Evolutionary conservation across 1,140 invertebrate genomes (phyloP).

Genomic region (Mercenaria mercenaria): DNA sequence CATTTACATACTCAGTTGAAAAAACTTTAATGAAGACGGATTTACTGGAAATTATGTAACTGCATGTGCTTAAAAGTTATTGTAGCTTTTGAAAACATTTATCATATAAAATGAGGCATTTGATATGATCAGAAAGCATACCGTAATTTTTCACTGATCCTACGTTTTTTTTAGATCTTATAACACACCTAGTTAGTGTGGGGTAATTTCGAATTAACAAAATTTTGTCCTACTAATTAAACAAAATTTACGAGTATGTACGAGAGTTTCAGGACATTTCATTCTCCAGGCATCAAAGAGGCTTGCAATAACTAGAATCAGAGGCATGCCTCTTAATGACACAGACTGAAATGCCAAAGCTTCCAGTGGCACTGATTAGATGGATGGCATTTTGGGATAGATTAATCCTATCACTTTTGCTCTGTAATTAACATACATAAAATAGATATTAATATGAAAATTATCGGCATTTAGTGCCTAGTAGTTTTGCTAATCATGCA

Average conservation of each 20-base stretch:
- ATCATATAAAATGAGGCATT: not conserved
- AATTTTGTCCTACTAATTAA: constrained; percentile 35
- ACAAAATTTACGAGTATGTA: constrained; percentile 19
- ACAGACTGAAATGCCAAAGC: constrained; percentile 55
- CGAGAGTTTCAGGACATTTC: constrained; percentile 1
- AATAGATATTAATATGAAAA: constrained; percentile 55
- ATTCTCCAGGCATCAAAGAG: constrained; percentile 13
- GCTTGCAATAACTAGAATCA: not conserved
- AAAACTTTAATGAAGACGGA: no score
- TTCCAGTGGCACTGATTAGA: constrained; percentile 13
- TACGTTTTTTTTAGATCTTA: not conserved
- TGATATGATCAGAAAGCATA: not conserved
- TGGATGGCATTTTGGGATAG: constrained; percentile 49
- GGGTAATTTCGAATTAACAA: constrained; percentile 6
- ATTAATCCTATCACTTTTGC: constrained; percentile 53
- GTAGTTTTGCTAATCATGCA: not conserved
- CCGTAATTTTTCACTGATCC: not conserved
- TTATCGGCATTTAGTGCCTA: constrained; percentile 22
- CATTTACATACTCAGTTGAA: no score
- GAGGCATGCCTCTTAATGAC: constrained; percentile 33
- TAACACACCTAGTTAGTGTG: constrained; percentile 14
- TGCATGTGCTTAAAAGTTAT: no score
- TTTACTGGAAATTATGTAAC: no score
- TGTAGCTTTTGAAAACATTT: no score
- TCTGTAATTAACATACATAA: constrained; percentile 58